These are phyloP conservation scores for Cydia strobilella DNA, from an alignment of 1,140 invertebrate genomes.

Conservation along the genomic window DNA sequence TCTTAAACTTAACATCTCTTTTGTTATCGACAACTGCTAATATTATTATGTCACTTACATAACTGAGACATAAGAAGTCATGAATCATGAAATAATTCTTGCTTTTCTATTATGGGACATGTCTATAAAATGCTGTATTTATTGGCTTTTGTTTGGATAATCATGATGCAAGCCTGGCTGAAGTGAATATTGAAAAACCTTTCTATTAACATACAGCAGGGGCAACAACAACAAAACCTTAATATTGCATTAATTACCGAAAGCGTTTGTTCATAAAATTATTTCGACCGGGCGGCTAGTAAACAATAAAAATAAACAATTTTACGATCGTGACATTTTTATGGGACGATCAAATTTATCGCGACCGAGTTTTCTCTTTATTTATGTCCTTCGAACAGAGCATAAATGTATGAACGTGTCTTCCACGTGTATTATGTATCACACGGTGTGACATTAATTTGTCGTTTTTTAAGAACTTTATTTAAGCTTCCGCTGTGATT, in stretches of 20 bases:
- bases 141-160: no score
- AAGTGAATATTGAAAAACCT: no score
- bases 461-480: conserved; percentile 32
- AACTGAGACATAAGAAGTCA: no score
- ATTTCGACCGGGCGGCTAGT: not conserved
- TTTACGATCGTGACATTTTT: conserved; percentile 26
- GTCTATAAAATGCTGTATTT: no score
- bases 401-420: conserved; percentile 13
- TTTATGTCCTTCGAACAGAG: conserved; percentile 20
- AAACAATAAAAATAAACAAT: conserved; percentile 31
- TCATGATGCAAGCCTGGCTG: no score
- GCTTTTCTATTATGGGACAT: no score
- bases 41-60: no score
- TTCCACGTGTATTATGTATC: conserved; percentile 18
- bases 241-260: not conserved
- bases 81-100: no score
- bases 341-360: conserved; percentile 27
- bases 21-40: no score
- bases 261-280: conserved; percentile 11
- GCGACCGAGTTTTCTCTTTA: conserved; percentile 23
- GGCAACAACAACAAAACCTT: no score
- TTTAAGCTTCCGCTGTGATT: conserved; percentile 4
- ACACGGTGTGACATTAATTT: conserved; percentile 24
- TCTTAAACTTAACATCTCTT: no score
- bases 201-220: no score